phyloP scores from a whole-genome alignment of 2,888 invertebrate species.

The Cosmorhoe ocellata region DNA sequence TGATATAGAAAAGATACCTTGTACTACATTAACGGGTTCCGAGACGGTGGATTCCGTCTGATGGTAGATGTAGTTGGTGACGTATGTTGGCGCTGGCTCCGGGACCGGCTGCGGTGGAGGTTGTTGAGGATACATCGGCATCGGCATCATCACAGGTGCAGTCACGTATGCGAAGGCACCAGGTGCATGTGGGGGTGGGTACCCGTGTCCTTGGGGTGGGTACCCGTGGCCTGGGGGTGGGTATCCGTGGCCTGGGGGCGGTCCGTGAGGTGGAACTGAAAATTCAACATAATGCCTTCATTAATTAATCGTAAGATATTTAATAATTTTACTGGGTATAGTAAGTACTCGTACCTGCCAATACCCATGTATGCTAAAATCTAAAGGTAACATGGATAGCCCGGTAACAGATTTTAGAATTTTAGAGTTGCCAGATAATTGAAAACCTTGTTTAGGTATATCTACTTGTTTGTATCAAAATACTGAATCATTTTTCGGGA shows the following conservation, averaged over 20 bases:
- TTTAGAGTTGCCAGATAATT: too few species aligned
- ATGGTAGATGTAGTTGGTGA: slow-evolving; percentile 65
- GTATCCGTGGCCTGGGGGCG: too few species aligned
- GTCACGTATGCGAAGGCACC: slow-evolving; percentile 59
- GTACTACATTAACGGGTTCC: slow-evolving; percentile 44
- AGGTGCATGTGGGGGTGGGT: slow-evolving; percentile 38
- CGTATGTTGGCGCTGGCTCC: slow-evolving; percentile 46
- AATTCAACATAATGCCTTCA: neutral
- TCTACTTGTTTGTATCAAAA: too few species aligned
- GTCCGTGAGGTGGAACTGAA: slow-evolving; percentile 53
- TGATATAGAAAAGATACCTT: slow-evolving; percentile 26
- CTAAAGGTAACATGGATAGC: too few species aligned
- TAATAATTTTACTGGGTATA: too few species aligned
- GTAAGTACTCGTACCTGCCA: too few species aligned
- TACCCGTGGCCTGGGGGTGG: slow-evolving; percentile 38
- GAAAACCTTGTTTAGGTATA: too few species aligned
- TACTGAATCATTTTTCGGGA: too few species aligned
- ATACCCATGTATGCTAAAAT: too few species aligned
- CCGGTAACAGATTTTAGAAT: too few species aligned
- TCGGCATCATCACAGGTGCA: slow-evolving; percentile 64
- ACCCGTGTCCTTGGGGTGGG: slow-evolving; percentile 31
- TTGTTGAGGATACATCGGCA: slow-evolving; percentile 46
- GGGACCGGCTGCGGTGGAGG: slow-evolving; percentile 32
- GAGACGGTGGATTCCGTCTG: slow-evolving; percentile 41
- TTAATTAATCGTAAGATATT: too few species aligned